These are phyloP conservation scores for Coccyzus lansbergi DNA, from an alignment of 2,797 vertebrate species.

Conservation along the genomic window DNA sequence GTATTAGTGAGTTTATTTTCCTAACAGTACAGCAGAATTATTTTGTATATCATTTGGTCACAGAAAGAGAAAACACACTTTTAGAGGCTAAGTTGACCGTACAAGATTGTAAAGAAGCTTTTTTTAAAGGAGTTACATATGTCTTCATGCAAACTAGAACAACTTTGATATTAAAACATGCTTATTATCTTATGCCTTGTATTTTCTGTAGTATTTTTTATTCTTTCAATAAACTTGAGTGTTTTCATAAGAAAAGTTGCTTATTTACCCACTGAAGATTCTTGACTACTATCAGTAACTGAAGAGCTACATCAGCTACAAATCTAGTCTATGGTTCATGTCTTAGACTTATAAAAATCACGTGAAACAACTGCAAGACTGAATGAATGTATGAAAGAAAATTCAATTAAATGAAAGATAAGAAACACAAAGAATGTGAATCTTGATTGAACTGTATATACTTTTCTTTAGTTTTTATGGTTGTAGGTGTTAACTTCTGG, in stretches of 20 bases:
- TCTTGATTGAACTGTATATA: background rate
- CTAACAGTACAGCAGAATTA: background rate
- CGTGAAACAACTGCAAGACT: background rate
- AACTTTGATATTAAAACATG: background rate
- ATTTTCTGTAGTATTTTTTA: background rate
- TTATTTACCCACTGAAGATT: background rate
- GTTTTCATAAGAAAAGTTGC: background rate
- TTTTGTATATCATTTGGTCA: background rate
- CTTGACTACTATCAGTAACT: background rate
- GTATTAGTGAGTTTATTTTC: background rate
- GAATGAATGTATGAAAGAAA: background rate
- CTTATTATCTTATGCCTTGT: background rate
- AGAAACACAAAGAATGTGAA: background rate
- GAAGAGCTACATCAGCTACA: background rate
- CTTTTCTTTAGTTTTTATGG: background rate
- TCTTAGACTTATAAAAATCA: background rate
- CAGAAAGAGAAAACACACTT: background rate
- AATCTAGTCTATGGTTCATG: background rate
- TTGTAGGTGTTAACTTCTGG: background rate
- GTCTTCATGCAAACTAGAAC: background rate
- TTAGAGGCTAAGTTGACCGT: background rate
- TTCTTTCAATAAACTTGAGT: background rate
- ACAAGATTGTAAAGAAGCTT: background rate
- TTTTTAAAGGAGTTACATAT: background rate
- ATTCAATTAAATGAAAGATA: background rate